phyloP scores from a whole-genome alignment of 2,888 invertebrate genomes.

The Branchipolynoe longqiensis region DNA sequence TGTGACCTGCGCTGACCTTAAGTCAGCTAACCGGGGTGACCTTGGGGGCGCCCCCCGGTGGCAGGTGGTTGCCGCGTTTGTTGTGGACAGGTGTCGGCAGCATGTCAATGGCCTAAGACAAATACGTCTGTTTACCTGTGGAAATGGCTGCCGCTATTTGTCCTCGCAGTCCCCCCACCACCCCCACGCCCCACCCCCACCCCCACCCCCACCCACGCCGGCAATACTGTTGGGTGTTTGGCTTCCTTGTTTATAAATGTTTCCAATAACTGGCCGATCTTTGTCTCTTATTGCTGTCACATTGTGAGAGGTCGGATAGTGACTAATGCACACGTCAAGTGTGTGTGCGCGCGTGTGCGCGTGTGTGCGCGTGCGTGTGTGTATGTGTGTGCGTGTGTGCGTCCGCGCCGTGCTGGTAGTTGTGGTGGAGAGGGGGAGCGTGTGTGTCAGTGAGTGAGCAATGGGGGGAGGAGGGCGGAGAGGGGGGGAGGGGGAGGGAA shows the following conservation, averaged over 20 bases:
- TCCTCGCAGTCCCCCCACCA: neutral
- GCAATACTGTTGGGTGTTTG: no score
- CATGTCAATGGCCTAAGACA: constrained; percentile 34
- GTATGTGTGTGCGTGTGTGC: no score
- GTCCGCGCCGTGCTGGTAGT: no score
- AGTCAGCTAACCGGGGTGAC: constrained; percentile 35
- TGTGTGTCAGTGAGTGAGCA: no score
- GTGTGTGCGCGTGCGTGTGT: no score
- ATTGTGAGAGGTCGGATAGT: neutral
- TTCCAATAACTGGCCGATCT: constrained; percentile 20
- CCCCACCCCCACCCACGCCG: neutral
- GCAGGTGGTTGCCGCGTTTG: constrained; percentile 37
- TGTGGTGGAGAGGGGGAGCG: no score
- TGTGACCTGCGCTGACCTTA: constrained; percentile 5
- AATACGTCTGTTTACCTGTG: constrained; percentile 17
- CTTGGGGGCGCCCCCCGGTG: constrained; percentile 3
- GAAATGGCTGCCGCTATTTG: constrained; percentile 33
- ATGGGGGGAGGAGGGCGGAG: no score
- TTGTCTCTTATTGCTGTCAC: neutral
- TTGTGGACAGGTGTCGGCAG: constrained; percentile 24
- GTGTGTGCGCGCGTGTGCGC: neutral
- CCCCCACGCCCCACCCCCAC: neutral
- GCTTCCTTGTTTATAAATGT: constrained; percentile 33
- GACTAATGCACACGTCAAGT: constrained; percentile 2
- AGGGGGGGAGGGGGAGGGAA: no score